Evolutionary conservation across 1,140 invertebrate species (phyloP).

Genomic region (Drosophila saltans): DNA sequence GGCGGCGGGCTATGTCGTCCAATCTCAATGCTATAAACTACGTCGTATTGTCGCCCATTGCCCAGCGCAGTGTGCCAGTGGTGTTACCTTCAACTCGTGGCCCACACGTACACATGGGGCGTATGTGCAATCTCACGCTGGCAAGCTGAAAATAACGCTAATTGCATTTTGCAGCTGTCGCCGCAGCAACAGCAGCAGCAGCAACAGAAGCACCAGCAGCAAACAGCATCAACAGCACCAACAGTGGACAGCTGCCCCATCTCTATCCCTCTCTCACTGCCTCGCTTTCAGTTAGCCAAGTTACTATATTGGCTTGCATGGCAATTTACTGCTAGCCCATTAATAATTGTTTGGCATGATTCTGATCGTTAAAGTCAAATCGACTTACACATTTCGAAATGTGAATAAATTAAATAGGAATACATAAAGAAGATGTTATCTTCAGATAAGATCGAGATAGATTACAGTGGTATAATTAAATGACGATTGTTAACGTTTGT

Average conservation of each 20-base stretch:
- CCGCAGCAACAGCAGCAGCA: too few species aligned
- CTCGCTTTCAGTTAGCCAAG: constrained; percentile 7
- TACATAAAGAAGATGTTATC: too few species aligned
- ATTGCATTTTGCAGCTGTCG: constrained; percentile 72
- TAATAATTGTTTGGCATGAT: constrained; percentile 14
- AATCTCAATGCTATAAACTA: constrained; percentile 79
- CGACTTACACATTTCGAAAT: constrained; percentile 34
- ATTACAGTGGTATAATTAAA: too few species aligned
- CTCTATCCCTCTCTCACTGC: neutral
- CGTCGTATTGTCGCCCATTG: constrained; percentile 43
- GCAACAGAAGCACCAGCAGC: neutral
- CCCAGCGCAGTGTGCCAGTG: constrained; percentile 16
- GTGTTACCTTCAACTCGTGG: constrained; percentile 66
- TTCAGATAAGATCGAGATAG: too few species aligned
- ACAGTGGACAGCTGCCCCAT: constrained; percentile 21
- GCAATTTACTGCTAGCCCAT: constrained; percentile 11
- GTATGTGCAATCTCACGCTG: constrained; percentile 69
- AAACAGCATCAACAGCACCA: constrained; percentile 9
- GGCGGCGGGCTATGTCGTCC: constrained; percentile 53
- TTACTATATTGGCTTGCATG: neutral
- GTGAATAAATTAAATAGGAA: constrained; percentile 17
- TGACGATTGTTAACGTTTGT: too few species aligned
- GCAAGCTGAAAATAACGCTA: constrained; percentile 72
- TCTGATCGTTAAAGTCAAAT: constrained; percentile 34
- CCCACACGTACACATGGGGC: constrained; percentile 42